Percentiles rank a stretch among this genome's conserved stretches.
These are phyloP conservation scores for Hemicordylus capensis DNA, from an alignment of 2,113 vertebrate species.

Conservation along the genomic window DNA sequence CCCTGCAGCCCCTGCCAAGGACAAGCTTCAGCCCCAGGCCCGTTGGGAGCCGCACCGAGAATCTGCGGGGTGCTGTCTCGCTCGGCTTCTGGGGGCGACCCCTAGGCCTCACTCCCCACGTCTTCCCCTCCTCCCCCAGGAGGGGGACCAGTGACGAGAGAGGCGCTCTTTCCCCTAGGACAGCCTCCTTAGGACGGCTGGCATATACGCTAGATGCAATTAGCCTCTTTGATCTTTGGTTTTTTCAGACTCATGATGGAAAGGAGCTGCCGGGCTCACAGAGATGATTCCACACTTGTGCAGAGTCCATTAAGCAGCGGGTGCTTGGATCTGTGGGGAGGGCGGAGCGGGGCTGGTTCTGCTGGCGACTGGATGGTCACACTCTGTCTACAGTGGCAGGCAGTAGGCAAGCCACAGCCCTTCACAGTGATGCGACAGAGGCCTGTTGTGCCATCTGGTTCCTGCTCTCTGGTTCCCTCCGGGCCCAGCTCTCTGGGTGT, in stretches of 20 bases:
- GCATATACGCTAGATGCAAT: conserved; percentile 11
- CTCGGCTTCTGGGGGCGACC: conserved; percentile 33
- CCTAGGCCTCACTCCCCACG: not conserved
- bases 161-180: conserved; percentile 5
- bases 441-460: not conserved
- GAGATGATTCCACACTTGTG: conserved; percentile 33
- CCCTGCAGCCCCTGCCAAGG: conserved; percentile 4
- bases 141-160: conserved; percentile 25
- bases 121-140: not conserved
- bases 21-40: conserved; percentile 51
- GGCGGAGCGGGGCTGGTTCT: not conserved
- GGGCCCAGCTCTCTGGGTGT: not conserved
- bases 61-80: conserved; percentile 47
- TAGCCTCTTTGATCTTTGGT: conserved; percentile 18
- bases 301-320: conserved; percentile 41
- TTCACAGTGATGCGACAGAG: too few species aligned
- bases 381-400: too few species aligned
- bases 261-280: conserved; percentile 50
- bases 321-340: not conserved
- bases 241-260: conserved; percentile 60
- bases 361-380: not conserved
- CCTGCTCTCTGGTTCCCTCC: too few species aligned
- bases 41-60: conserved; percentile 33
- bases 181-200: not conserved
- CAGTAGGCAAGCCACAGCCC: too few species aligned